Conservation (phyloP, 2,888 invertebrate genomes). For the Leptarthrus brevirostris region DNA sequence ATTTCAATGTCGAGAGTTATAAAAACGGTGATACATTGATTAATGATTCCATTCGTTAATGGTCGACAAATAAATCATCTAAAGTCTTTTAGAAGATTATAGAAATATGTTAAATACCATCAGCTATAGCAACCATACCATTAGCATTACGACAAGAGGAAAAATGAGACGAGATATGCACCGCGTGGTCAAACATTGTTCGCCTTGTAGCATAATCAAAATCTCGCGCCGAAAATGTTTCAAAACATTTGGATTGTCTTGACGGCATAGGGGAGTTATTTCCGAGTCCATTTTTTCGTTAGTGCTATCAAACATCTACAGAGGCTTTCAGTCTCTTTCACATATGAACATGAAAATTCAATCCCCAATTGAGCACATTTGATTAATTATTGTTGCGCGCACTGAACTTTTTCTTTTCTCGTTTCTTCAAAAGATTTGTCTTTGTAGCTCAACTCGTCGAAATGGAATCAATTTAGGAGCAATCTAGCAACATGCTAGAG, state of each 20-base stretch:
- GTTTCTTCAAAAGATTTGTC: slow-evolving; percentile 23
- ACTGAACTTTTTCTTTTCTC: neutral
- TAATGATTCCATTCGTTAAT: slow-evolving; percentile 40
- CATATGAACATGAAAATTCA: slow-evolving; percentile 31
- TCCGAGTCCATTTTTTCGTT: neutral
- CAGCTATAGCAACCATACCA: slow-evolving; percentile 4
- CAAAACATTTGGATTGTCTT: slow-evolving; percentile 1
- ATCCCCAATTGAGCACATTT: slow-evolving; percentile 41
- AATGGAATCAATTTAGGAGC: slow-evolving; percentile 35
- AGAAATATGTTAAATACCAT: slow-evolving; percentile 32
- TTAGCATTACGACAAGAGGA: slow-evolving; percentile 12
- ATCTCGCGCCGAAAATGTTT: slow-evolving; percentile 21
- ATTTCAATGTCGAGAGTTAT: slow-evolving; percentile 13
- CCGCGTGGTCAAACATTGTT: neutral
- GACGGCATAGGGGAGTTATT: neutral
- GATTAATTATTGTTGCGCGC: slow-evolving; percentile 27
- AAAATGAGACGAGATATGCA: slow-evolving; percentile 30
- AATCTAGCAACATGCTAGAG: neutral
- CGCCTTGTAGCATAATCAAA: slow-evolving; percentile 19
- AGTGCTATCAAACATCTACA: slow-evolving; percentile 3
- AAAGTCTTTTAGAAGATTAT: slow-evolving; percentile 12
- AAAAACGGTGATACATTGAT: slow-evolving; percentile 39
- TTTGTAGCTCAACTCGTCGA: slow-evolving; percentile 13
- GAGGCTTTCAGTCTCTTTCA: neutral
- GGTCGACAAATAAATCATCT: slow-evolving; percentile 42